These are phyloP conservation scores for Nemurella pictetii DNA, from an alignment of 2,888 invertebrate species.

Conservation along the genomic window DNA sequence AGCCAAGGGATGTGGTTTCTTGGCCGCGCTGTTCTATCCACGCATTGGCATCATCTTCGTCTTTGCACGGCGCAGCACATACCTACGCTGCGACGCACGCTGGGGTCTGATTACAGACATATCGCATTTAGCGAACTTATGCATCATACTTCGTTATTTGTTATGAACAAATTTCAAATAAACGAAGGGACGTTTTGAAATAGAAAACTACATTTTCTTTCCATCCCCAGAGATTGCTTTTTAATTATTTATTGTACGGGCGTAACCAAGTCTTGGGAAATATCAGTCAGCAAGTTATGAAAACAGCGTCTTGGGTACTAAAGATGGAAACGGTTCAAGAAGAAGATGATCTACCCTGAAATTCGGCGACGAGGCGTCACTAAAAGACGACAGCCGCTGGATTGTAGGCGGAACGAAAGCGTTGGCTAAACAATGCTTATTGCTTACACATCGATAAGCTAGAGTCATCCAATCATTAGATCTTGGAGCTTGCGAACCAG, in stretches of 20 bases:
- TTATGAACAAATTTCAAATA: too few relatives aligned
- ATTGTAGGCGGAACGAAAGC: conserved; percentile 6
- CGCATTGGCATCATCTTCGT: background rate
- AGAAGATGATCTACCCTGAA: conserved; percentile 17
- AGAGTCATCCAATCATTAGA: conserved; percentile 11
- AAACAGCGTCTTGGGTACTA: background rate
- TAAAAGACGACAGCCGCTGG: conserved; percentile 16
- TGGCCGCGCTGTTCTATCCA: background rate
- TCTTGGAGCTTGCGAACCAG: background rate
- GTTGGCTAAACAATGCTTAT: background rate
- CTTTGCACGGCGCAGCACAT: background rate
- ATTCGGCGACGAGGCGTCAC: conserved; percentile 23
- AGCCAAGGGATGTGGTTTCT: too few relatives aligned
- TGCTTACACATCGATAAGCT: background rate
- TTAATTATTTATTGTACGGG: background rate
- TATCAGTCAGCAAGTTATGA: background rate
- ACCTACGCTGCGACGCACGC: too few relatives aligned
- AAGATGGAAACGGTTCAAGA: background rate
- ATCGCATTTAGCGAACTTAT: too few relatives aligned
- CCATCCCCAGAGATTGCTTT: too few relatives aligned
- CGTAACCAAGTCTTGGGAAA: background rate
- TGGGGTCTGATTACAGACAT: too few relatives aligned
- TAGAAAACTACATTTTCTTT: too few relatives aligned
- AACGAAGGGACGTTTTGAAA: too few relatives aligned
- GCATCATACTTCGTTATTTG: too few relatives aligned